Conservation (phyloP, 1,140 invertebrate species). For the Theocolax elegans region DNA sequence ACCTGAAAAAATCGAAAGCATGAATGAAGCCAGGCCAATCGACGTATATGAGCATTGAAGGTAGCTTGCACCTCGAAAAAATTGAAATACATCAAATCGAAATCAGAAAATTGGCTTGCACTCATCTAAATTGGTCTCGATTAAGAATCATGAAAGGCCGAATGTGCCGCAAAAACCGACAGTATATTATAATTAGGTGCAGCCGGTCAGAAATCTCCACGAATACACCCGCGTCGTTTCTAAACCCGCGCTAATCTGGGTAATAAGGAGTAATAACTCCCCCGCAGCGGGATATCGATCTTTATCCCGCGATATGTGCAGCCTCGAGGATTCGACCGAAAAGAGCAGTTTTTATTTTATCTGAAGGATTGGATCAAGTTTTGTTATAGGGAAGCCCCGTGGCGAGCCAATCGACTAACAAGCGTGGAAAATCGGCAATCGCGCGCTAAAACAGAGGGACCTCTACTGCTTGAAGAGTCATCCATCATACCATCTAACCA, state of each 20-base stretch:
- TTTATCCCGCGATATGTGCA: slow-evolving; percentile 13
- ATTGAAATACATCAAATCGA: too few species aligned
- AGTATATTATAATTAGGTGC: slow-evolving; percentile 1
- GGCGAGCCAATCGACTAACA: too few species aligned
- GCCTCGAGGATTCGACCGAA: not conserved
- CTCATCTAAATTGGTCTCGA: too few species aligned
- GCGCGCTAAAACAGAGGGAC: slow-evolving; percentile 4
- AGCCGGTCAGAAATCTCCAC: too few species aligned
- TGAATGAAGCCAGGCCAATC: too few species aligned
- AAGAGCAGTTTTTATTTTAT: not conserved
- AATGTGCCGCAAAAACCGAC: not conserved
- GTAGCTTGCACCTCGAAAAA: too few species aligned
- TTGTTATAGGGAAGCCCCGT: too few species aligned
- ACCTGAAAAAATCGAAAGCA: too few species aligned
- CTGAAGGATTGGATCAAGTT: not conserved
- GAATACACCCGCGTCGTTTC: too few species aligned
- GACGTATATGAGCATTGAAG: too few species aligned
- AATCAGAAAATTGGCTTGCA: too few species aligned
- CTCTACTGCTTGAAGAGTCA: not conserved
- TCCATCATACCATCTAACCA: not conserved
- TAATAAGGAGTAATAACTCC: slow-evolving; percentile 39
- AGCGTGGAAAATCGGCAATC: slow-evolving; percentile 30
- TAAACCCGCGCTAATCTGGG: slow-evolving; percentile 26
- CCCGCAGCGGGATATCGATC: slow-evolving; percentile 33
- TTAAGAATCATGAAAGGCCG: too few species aligned